Base-by-base conservation (phyloP, 2,888 invertebrate genomes). In the Plemyria rubiginata region DNA sequence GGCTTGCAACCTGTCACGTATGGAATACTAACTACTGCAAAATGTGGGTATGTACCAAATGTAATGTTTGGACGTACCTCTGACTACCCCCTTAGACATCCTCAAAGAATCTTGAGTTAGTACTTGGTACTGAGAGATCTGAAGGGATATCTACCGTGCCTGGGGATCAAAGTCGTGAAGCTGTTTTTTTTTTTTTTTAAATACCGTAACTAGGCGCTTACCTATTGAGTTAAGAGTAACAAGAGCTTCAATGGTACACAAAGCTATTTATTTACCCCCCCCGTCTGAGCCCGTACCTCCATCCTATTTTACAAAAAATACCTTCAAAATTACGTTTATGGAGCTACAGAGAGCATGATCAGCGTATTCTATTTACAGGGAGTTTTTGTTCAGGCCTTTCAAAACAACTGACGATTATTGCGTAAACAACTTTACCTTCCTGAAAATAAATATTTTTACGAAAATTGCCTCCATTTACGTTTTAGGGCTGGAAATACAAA, bases 291-390 rank as follows among this genome's bases (percentile, higher is more conserved):
- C n/a, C 45, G 45, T 16, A 32, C 38, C 16, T 51, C 38, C 51
- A 5, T 15, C 6, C 32, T 52, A 41, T 57, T 43, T 52, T 61
- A 61, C 43, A 59, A 59, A 62, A 22, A 59, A 43, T 48, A 55
- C 52, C 38, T 60, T 48, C 49, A 15, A 55, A 60, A 66, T 64
- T 57, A 61, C 60, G 55, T 60, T 49, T 49, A 49, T 48, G 36
- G 28, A 29, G 2, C 32, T 41, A 16, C 46, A 8, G 60, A 60
- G 32, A 60, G 54, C 54, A 38, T 60, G 66, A 66, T 65, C 66
- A 63, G 70, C 68, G 55, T 45, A 65, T 68, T 70, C 40, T 62
- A 66, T 68, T 67, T 49, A 46, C 40, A 51, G 32, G 28, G 62
- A 57, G 61, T 63, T 66, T 62, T 63, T 65, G 62, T 63, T 67